Base-by-base conservation (phyloP, 2,113 vertebrate genomes). In the Nyctereutes procyonoides region DNA sequence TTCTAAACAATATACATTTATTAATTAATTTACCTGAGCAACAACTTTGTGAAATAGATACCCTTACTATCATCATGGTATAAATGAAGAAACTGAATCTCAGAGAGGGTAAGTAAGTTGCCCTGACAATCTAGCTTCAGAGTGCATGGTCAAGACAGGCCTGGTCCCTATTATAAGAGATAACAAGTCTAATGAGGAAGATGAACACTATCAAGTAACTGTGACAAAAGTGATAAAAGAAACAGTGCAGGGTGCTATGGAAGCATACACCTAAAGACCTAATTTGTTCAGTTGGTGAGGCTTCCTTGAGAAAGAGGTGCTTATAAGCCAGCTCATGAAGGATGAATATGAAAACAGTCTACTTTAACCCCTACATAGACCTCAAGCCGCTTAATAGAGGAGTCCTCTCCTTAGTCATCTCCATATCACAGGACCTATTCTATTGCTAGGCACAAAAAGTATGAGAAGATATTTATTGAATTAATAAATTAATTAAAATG, bases 61-160 rank as follows among this genome's bases (percentile, higher is more conserved):
- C 48, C 60, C 17, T 67, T 69, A 65, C n/a, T 17, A 30, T 43
- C 1, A 19, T 14, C 17, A 24, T 55, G 55, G 19, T 48, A 38
- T 62, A 86, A 90, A 53, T 35, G 63, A 97, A 90, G 69, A 17
- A 88, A 85, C 65, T 56, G 28, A 95, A 53, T 92, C 56, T 30
- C 62, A 53, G 63, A 94, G 22, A 92, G 32, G 74, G 26, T 69
- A 51, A 43, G 51, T 35, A 83, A 53, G n/a, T 95, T 95, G 35
- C 30, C 35, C 74, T 60, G 24, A 60, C 5, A 60, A 56, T 30
- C 16, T 16, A 60, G 20, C 22, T 35, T 93, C 79, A 74, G 38
- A 60, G 24, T 24, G 3, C 56, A 26, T 48, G 1, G 32, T 73
- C 10, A 12, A 48, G n/a, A 60, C 26, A 80, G 48, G 43, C 26